Evolutionary conservation across 1,140 invertebrate genomes (phyloP).

Genomic region (Diorhabda sublineata): DNA sequence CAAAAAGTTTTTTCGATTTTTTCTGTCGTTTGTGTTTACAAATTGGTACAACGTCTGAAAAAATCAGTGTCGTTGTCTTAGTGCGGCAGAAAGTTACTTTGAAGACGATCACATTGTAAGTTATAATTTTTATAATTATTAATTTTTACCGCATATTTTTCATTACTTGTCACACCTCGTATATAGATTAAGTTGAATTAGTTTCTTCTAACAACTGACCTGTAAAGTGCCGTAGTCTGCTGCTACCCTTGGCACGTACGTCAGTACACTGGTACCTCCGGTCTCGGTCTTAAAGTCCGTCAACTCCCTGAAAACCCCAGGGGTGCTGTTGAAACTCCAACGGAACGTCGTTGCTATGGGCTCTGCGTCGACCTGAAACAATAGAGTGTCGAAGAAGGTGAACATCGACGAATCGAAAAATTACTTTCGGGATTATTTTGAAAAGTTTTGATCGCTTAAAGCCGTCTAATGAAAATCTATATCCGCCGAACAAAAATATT

Average conservation of each 20-base stretch:
- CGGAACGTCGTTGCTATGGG: slow-evolving; percentile 52
- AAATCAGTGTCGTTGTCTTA: no score
- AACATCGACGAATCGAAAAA: slow-evolving; percentile 6
- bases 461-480: slow-evolving; percentile 2
- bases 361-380: slow-evolving; percentile 53
- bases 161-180: no score
- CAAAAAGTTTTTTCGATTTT: no score
- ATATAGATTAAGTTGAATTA: no score
- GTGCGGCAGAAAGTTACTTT: no score
- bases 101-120: no score
- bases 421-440: neutral
- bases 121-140: no score
- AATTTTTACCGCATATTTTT: no score
- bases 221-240: slow-evolving; percentile 54
- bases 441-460: neutral
- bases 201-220: slow-evolving; percentile 7
- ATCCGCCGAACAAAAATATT: neutral
- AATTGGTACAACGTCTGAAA: no score
- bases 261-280: slow-evolving; percentile 48
- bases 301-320: slow-evolving; percentile 44
- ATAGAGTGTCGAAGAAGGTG: neutral
- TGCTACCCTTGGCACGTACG: slow-evolving; percentile 51
- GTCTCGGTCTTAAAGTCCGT: slow-evolving; percentile 41
- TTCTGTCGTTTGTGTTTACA: no score
- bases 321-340: slow-evolving; percentile 61